Evolutionary conservation across 1,140 invertebrate genomes (phyloP).

Genomic region (Achatina immaculata): DNA sequence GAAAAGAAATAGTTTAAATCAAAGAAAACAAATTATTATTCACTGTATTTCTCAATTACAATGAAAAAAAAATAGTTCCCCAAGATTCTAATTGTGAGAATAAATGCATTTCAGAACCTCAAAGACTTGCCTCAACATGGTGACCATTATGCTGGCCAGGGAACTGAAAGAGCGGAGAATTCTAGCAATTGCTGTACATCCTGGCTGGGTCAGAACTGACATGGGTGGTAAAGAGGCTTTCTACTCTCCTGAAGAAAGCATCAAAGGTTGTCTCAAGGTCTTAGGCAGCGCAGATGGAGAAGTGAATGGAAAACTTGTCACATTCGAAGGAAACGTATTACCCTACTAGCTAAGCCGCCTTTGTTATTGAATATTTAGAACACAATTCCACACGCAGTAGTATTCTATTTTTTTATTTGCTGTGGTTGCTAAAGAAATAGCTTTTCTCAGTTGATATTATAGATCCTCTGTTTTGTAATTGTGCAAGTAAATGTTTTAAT

Average conservation of each 20-base stretch:
- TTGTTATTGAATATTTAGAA: too few species aligned
- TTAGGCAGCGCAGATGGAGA: conserved; percentile 30
- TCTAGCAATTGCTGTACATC: conserved; percentile 82
- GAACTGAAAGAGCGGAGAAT: conserved; percentile 85
- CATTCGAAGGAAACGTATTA: conserved; percentile 29
- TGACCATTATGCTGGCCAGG: conserved; percentile 85
- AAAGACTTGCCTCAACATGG: conserved; percentile 86
- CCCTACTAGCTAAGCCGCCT: conserved; percentile 35
- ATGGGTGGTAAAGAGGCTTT: conserved; percentile 85
- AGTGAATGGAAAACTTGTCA: conserved; percentile 25
- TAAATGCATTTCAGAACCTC: conserved; percentile 62
- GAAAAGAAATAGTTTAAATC: too few species aligned
- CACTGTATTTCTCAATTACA: too few species aligned
- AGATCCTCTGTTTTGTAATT: too few species aligned
- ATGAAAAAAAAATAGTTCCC: too few species aligned
- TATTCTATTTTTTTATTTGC: too few species aligned
- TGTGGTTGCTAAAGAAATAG: too few species aligned
- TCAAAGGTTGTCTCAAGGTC: conserved; percentile 35
- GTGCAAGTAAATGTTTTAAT: too few species aligned
- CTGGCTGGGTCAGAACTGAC: conserved; percentile 91
- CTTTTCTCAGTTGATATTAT: too few species aligned
- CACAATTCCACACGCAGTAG: too few species aligned
- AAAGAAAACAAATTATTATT: too few species aligned
- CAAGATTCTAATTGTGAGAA: too few species aligned
- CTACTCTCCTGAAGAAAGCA: conserved; percentile 26